Conservation (phyloP, 64 coral and sea anemone genomes). For the Astreopora myriophthalma region DNA sequence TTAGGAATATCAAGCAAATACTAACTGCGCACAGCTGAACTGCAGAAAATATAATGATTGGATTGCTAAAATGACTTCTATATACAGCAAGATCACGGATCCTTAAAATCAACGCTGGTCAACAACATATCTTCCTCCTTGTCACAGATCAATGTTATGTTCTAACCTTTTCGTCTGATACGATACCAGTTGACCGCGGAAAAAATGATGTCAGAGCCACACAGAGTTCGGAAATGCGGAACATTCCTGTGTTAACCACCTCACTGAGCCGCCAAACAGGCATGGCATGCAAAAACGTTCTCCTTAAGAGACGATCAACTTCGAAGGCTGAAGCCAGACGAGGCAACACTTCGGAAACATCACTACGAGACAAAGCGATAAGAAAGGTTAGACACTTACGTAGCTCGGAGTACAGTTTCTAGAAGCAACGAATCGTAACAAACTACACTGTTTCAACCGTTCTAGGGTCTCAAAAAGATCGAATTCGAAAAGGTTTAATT, state of each 20-base stretch:
- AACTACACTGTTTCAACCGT: too few species aligned
- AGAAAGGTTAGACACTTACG: too few species aligned
- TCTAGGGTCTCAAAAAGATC: too few species aligned
- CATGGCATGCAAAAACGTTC: not conserved
- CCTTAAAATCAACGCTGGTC: too few species aligned
- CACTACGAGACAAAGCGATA: not conserved
- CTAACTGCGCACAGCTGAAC: not conserved
- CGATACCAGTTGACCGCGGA: not conserved
- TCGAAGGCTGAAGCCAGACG: conserved; percentile 1
- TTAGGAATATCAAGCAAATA: not conserved
- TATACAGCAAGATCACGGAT: not conserved
- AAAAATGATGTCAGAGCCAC: not conserved
- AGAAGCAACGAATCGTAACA: too few species aligned
- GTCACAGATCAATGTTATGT: not conserved
- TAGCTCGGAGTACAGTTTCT: too few species aligned
- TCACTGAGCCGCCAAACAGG: not conserved
- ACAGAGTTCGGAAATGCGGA: not conserved
- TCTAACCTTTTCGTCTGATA: not conserved
- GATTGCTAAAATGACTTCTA: too few species aligned
- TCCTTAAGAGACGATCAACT: not conserved
- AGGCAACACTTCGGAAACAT: not conserved
- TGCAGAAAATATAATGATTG: too few species aligned
- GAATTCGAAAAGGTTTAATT: too few species aligned
- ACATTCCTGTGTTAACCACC: not conserved
- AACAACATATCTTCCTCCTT: not conserved